Conservation (phyloP, 2,113 vertebrate species). For the Gambusia affinis region DNA sequence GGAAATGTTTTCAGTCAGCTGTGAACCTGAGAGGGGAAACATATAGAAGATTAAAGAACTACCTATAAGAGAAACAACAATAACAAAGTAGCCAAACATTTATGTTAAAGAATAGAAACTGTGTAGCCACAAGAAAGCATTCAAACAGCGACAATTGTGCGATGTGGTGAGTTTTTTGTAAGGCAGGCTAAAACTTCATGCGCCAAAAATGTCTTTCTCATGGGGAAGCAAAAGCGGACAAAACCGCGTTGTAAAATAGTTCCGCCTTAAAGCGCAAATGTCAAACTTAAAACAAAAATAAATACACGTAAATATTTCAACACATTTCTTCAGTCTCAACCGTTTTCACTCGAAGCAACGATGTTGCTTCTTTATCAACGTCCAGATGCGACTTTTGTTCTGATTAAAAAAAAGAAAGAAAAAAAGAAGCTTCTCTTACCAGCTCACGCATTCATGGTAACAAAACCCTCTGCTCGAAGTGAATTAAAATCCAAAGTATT, state of each 20-base stretch:
- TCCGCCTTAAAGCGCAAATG: background rate
- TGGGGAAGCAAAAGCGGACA: conserved; percentile 57
- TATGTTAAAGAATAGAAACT: background rate
- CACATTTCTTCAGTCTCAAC: background rate
- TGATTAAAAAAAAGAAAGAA: no score
- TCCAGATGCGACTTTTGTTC: background rate
- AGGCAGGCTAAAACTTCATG: conserved; percentile 53
- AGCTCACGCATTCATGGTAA: conserved; percentile 66
- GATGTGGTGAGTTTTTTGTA: conserved; percentile 58
- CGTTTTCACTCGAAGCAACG: background rate
- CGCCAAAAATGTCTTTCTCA: conserved; percentile 71
- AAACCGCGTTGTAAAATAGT: conserved; percentile 31
- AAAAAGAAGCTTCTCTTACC: conserved; percentile 61
- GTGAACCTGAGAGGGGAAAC: conserved; percentile 48
- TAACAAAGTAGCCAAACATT: background rate
- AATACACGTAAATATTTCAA: background rate
- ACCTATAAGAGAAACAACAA: no score
- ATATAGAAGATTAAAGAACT: background rate
- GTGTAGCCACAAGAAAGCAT: background rate
- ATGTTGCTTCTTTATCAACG: background rate
- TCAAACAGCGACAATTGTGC: conserved; percentile 62
- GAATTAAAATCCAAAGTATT: conserved; percentile 24
- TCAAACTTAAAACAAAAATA: background rate
- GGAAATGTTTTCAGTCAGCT: conserved; percentile 18
- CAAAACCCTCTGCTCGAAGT: conserved; percentile 23